These are phyloP conservation scores for Tortricodes alternella DNA, from an alignment of 2,888 invertebrate species.

Conservation along the genomic window DNA sequence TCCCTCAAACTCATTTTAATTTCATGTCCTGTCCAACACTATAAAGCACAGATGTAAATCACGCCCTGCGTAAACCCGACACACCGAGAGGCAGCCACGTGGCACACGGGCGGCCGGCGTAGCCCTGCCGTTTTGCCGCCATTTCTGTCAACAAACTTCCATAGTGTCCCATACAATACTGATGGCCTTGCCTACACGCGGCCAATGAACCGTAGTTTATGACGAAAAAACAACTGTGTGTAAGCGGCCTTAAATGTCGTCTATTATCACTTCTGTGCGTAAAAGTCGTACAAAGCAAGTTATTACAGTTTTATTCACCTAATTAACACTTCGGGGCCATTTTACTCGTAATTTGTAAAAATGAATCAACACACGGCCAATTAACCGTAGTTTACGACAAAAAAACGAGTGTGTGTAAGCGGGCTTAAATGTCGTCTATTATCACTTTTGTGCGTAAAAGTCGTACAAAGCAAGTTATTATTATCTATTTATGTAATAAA, in stretches of 20 bases:
- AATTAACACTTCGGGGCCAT: too few species aligned
- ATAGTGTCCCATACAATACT: slow-evolving; percentile 33
- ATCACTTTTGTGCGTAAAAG: slow-evolving; percentile 1
- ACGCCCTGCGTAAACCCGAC: neutral
- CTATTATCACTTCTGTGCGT: slow-evolving; percentile 1
- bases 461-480: too few species aligned
- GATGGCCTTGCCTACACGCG: slow-evolving; percentile 37
- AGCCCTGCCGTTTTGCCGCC: neutral
- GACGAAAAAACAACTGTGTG: slow-evolving; percentile 13
- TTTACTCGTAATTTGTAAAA: too few species aligned
- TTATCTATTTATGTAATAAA: too few species aligned
- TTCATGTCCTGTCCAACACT: too few species aligned
- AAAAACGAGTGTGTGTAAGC: neutral
- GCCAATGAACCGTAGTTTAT: slow-evolving; percentile 37
- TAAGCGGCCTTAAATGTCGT: neutral
- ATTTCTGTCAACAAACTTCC: neutral
- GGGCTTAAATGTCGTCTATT: too few species aligned
- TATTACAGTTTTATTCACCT: too few species aligned
- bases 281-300: too few species aligned
- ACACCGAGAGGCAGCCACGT: neutral
- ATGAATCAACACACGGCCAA: slow-evolving; percentile 37
- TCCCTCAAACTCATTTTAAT: too few species aligned
- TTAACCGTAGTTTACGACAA: slow-evolving; percentile 37
- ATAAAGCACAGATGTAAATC: neutral
- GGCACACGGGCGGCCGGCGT: neutral